Evolutionary conservation across 2,888 invertebrate species (phyloP), one percentile per base, ranked within the genome.

Genomic region (Trissoscelio sp.): DNA sequence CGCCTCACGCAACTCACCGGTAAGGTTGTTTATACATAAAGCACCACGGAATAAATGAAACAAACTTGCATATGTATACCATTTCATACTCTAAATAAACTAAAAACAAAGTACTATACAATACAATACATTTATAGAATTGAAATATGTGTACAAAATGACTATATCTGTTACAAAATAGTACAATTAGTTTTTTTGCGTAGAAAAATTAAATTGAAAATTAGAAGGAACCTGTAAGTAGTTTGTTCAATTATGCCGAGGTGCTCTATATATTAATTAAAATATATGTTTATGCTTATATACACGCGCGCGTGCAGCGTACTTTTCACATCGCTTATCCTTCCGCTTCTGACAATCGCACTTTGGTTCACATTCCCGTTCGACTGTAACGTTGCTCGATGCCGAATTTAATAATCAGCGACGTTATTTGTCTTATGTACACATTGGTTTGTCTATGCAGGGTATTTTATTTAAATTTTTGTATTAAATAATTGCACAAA

Each of bases 1-100:
- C 83, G 73, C 60, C 69, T 84, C 78, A 79, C 81, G 46, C 81
- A 81, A 74, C 67, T 80, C 53, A 58, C 53, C 57, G 58, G 51
- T 78, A 69, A 78, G 57, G 62, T 73, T 12, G 18, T 78, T 39
- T 66, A 58, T 58, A 58, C 64, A 51, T 22, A 69, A 34, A 46
- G 55, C 69, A 16, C 20, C 42, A 24, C 62, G 28, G 46, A 77
- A 62, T 42, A 53, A 77, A 11, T 51, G n/a, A 16, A 34, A 64
- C 51, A 62, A 70, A 81, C 79, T 69, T 24, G 6, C 24, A 24
- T 6, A 6, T 24, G 24, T n/a, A n/a, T n/a, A n/a, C n/a, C n/a
- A n/a, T n/a, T n/a, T n/a, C n/a, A n/a, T n/a, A n/a, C n/a, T n/a
- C n/a, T n/a, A n/a, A n/a, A n/a, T n/a, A n/a, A n/a, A n/a, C n/a